Percentiles rank a stretch among this genome's conserved stretches.
These are phyloP conservation scores for Vandiemenella viatica DNA, from an alignment of 2,888 invertebrate species.

Conservation along the genomic window DNA sequence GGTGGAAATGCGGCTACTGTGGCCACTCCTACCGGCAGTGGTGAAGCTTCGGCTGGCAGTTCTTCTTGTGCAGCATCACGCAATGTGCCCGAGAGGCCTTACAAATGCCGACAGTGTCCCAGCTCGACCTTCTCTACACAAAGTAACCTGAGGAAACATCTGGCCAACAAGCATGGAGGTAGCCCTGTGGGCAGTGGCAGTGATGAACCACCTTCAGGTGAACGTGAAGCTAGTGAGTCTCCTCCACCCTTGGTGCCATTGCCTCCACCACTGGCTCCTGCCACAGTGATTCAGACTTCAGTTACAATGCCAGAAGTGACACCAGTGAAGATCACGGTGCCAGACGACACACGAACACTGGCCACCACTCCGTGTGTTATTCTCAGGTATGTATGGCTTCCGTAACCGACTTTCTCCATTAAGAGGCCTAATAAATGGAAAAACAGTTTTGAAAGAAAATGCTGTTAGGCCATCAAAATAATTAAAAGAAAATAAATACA, in stretches of 20 bases:
- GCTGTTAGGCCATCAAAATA: no score
- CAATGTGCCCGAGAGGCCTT: constrained; percentile 60
- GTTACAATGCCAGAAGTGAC: no score
- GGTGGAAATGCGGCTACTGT: constrained; percentile 12
- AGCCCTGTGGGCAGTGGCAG: constrained; percentile 4
- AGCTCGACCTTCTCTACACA: constrained; percentile 68
- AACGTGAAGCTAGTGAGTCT: not conserved
- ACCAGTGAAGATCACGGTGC: no score
- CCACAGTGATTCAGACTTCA: not conserved
- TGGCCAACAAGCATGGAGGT: constrained; percentile 47
- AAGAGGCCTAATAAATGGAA: no score
- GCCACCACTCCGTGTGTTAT: no score
- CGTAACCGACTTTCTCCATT: no score
- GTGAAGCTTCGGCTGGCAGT: constrained; percentile 26
- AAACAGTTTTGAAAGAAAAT: no score
- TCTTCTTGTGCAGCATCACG: constrained; percentile 32
- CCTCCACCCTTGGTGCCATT: not conserved
- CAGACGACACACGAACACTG: no score
- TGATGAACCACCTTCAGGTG: constrained; percentile 2
- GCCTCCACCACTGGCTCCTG: constrained; percentile 1
- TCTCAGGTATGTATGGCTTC: no score
- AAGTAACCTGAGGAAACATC: constrained; percentile 65
- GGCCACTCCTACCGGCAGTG: constrained; percentile 19
- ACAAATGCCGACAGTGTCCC: constrained; percentile 65
- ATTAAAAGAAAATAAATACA: no score